Evolutionary conservation across 1,140 invertebrate species (phyloP), one percentile per base, ranked within the genome.

Genomic region (Megathymus violae): DNA sequence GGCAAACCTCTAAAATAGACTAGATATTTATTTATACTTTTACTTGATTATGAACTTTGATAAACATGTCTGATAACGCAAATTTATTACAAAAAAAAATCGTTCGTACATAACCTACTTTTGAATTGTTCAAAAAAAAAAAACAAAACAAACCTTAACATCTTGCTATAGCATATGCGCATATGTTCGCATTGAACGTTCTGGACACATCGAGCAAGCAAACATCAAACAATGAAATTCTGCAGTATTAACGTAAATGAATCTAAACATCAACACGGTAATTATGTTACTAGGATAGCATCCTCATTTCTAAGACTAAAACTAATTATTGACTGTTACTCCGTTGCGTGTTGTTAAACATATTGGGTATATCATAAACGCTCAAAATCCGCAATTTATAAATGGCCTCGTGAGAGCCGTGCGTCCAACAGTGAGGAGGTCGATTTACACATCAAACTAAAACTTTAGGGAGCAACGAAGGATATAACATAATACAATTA

Each of bases 401-500:
- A 7, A 9, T 7, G 3, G 9, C 27, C 27, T 9, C 7, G 4
- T 1, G 9, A 9, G 1, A 31, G 27, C 27, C 27, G 27, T 1
- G 27, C 4, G 27, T 31, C 27, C 9, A 9, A 31, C 27, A n/a
- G n/a, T n/a, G n/a, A n/a, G n/a, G n/a, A n/a, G n/a, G n/a, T n/a
- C n/a, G n/a, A n/a, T n/a, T n/a, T 31, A 9, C 27, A 7, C 4
- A 9, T 31, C 19, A 43, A 11, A 25, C 13, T n/a, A 54, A 54
- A 36, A 52, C 36, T 7, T 44, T 52, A 52, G 41, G 19, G 40
- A 14, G 51, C 51, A 40, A 14, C 9, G 14, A 54, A 19, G 9
- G n/a, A n/a, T n/a, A n/a, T 41, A 44, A 13, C 1, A 6, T 19
- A 44, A 14, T 47, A 46, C 46, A 69, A 40, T 85, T 87, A 87